Base-by-base conservation (phyloP, 2,797 vertebrate species). In the Bucorvus abyssinicus region DNA sequence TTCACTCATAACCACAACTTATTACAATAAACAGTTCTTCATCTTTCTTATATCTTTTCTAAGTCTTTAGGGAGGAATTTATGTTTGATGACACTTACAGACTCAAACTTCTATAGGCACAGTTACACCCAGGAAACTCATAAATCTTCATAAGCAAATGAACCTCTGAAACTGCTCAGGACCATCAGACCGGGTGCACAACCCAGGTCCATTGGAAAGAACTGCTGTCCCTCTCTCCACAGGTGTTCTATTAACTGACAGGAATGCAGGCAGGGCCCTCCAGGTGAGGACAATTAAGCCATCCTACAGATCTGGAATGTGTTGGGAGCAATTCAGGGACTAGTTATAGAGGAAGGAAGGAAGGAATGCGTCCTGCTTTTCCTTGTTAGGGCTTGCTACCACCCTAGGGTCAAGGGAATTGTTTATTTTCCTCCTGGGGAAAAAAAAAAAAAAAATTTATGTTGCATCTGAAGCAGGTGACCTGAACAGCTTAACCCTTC, bases 381-480 rank as follows among this genome's bases (percentile, higher is more conserved):
- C 95, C 95, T 95, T 96, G 95, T 93, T 78, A 76, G 64, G 96
- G 88, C 96, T 97, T 97, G 96, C 95, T 95, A 65, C 61, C 68
- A 93, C 93, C 92, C 90, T 34, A 38, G 84, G 95, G 95, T 80
- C 71, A 93, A 94, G 88, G 40, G 96, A 96, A 71, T 79, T 96
- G 83, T 95, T 96, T 95, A 59, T 95, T 96, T 97, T 97, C 88
- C 47, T 89, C 71, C 82, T 55, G 30, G 44, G 9, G 47, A 32
- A 4, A 16, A 38, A n/a, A 21, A 38, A n/a, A 21, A 79, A 61
- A 40, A 23, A 61, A 44, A 42, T 89, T 92, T 52, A 55, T 53
- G 32, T 87, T 96, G 80, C 63, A 67, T 53, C 61, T 86, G 87
- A 96, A 94, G 69, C 87, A 92, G 87, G 84, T 88, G 88, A 95